Evolutionary conservation across 64 coral and sea anemone species (phyloP), one percentile per base, ranked within the genome.

Genomic region (Pachyseris speciosa): DNA sequence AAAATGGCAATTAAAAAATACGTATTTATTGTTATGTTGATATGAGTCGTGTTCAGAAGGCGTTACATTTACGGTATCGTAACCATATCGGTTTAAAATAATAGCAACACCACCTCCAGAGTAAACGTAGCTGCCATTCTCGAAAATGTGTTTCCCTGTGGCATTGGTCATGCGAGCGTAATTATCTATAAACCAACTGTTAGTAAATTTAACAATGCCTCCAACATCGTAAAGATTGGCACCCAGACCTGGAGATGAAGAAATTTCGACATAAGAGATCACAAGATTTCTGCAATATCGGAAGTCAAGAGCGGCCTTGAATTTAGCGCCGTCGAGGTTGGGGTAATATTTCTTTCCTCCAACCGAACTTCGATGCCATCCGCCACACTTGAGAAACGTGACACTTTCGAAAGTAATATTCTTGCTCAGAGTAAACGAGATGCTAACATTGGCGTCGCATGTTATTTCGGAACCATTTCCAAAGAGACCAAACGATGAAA

Each of bases 31-130:
- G 53, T 96, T 74, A 69, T 88, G 85, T 43, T 88, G 89, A 84
- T 92, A 96, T 8, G 78, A 40, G 0, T 91, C 84, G 33, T 65
- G 55, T 71, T 42, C 29, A 27, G 26, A 58, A 31, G 29, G 86
- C 9, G 63, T 69, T 63, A 37, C 90, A 72, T 86, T 74, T 71
- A 40, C 83, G 34, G 66, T 84, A 37, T 60, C 72, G 41, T 79
- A n/a, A 38, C 67, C 77, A 52, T 71, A 80, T 12, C 2, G 64
- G 9, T 81, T 91, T 38, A 96, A 41, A 22, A 83, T 45, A 11
- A 96, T 20, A 70, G 67, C 84, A 53, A 96, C 67, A 58, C 94
- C 94, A 26, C 94, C 94, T 47, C 94, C 94, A 16, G 94, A 84
- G 69, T 92, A 16, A 57, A 81, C 32, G n/a, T 61, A 81, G 72